A percentile compares a stretch with the other conserved stretches of the same genome.
Evolutionary conservation across 2,888 invertebrate species (phyloP).

Genomic region (Zonitis immaculata): DNA sequence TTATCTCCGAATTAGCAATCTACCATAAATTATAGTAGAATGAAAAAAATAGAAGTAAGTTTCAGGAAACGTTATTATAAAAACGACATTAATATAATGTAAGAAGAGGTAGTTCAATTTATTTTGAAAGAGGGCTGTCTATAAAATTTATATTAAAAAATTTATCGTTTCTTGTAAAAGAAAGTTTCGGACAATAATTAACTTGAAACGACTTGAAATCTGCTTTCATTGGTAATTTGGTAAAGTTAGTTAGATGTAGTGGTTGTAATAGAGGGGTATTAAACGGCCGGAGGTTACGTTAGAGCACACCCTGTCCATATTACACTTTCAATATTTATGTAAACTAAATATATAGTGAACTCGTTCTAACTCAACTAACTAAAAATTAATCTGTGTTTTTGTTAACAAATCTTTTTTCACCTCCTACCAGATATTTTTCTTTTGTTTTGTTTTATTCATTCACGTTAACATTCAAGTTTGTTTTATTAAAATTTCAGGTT

Average conservation of each 20-base stretch:
- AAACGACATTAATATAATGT: conserved; percentile 13
- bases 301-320: conserved; percentile 31
- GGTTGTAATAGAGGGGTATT: conserved; percentile 28
- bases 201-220: conserved; percentile 29
- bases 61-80: conserved; percentile 7
- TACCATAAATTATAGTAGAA: conserved; percentile 8
- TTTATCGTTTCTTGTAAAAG: conserved; percentile 25
- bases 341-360: conserved; percentile 34
- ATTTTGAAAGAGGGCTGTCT: conserved; percentile 9
- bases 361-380: conserved; percentile 10
- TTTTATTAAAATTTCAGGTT: neutral
- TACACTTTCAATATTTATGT: conserved; percentile 38
- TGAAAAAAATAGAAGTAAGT: neutral
- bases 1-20: conserved; percentile 9
- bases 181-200: conserved; percentile 36
- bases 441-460: too few relatives aligned
- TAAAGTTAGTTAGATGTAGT: conserved; percentile 33
- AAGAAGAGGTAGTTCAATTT: conserved; percentile 11
- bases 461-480: neutral
- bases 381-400: neutral
- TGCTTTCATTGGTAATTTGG: conserved; percentile 32
- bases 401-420: too few relatives aligned
- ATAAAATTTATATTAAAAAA: conserved; percentile 29
- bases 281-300: conserved; percentile 26
- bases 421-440: too few relatives aligned